phyloP scores from a whole-genome alignment of 2,113 vertebrate species.

The Neopipo cinnamomea region DNA sequence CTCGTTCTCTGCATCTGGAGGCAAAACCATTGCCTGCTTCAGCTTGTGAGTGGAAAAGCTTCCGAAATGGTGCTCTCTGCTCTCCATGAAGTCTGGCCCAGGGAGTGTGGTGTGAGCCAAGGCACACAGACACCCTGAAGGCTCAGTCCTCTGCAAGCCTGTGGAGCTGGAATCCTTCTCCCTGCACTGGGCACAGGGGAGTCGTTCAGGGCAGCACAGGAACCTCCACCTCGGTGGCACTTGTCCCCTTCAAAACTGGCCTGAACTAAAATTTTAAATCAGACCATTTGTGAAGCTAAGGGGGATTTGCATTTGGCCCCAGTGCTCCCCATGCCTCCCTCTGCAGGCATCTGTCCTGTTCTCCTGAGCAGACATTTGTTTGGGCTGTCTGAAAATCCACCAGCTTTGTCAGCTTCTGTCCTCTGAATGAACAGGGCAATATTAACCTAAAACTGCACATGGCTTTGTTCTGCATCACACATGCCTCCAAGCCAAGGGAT shows the following conservation, averaged over 20 bases:
- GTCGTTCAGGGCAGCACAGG: not conserved
- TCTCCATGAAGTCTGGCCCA: not conserved
- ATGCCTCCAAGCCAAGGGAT: constrained; percentile 21
- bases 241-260: not conserved
- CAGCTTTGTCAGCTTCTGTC: not conserved
- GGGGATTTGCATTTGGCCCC: not conserved
- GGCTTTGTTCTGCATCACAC: constrained; percentile 11
- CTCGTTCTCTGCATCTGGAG: not conserved
- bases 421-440: not conserved
- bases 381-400: not conserved
- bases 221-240: not conserved
- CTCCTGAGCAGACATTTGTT: not conserved
- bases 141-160: not conserved
- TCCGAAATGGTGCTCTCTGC: not conserved
- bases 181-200: not conserved
- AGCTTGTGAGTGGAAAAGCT: not conserved
- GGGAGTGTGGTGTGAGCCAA: not conserved
- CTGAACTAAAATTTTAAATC: not conserved
- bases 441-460: constrained; percentile 15
- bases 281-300: not conserved
- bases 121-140: not conserved
- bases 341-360: not conserved
- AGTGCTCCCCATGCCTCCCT: not conserved
- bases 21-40: not conserved
- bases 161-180: not conserved